These are phyloP conservation scores for Aplysina aerophoba DNA, from an alignment of 37 sponge, comb jelly and placozoan genomes.

Conservation along the genomic window DNA sequence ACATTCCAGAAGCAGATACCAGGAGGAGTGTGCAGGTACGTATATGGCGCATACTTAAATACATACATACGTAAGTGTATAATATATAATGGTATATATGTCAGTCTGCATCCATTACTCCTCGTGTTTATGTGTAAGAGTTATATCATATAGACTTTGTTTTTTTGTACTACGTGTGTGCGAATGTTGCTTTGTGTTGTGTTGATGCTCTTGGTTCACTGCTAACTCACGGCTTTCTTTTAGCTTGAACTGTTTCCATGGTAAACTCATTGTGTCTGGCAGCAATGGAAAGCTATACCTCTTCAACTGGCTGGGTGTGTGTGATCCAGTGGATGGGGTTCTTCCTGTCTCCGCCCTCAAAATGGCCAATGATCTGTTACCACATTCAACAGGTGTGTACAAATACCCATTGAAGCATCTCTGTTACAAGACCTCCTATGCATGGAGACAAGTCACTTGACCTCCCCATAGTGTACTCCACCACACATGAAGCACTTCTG, in stretches of 20 bases:
- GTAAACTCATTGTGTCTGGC: slow-evolving; percentile 39
- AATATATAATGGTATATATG: no score
- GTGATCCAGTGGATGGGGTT: slow-evolving; percentile 21
- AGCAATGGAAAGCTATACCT: slow-evolving; percentile 59
- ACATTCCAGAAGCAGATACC: neutral
- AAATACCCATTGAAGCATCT: no score
- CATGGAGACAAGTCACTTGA: no score
- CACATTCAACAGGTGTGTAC: slow-evolving; percentile 57
- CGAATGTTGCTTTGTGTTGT: slow-evolving; percentile 19
- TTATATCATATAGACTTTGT: neutral
- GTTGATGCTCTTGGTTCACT: neutral
- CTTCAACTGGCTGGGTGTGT: slow-evolving; percentile 66
- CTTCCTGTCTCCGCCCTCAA: slow-evolving; percentile 34
- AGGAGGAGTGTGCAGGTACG: slow-evolving; percentile 7
- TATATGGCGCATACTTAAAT: neutral
- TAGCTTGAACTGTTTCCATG: slow-evolving; percentile 30
- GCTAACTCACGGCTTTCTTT: neutral
- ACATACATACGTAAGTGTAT: no score
- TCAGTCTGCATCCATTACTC: neutral
- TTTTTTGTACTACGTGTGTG: no score
- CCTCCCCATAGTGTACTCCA: no score
- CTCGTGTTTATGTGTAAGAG: neutral
- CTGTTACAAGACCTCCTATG: no score
- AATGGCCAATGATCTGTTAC: slow-evolving; percentile 62
- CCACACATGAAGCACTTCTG: no score